Evolutionary conservation across 2,888 invertebrate species (phyloP).

Genomic region (Linnaemya vulpina): DNA sequence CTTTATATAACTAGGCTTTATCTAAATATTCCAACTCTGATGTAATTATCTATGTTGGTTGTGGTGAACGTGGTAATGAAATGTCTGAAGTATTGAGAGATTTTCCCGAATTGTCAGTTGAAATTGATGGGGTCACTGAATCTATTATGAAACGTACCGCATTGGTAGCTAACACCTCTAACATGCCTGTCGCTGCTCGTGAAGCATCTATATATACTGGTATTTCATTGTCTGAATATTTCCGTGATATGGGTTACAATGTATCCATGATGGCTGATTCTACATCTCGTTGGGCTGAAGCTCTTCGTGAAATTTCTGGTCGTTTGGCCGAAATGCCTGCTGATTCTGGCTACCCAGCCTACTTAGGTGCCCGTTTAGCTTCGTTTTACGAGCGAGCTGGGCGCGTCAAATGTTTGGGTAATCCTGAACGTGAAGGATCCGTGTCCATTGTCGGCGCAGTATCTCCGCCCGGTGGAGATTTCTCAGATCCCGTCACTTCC

Average conservation of each 20-base stretch:
- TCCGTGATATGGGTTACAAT: constrained; percentile 99
- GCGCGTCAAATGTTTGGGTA: constrained; percentile 97
- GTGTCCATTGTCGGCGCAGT: constrained; percentile 99
- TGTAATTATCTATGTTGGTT: constrained; percentile 99
- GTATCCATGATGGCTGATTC: constrained; percentile 99
- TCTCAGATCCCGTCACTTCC: constrained; percentile 99
- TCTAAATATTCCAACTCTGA: constrained; percentile 99
- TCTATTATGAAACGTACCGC: constrained; percentile 99
- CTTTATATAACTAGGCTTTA: constrained; percentile 88
- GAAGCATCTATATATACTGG: constrained; percentile 99
- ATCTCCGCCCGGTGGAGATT: constrained; percentile 99
- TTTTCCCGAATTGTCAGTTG: constrained; percentile 98
- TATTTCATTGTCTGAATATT: constrained; percentile 99
- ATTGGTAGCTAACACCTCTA: constrained; percentile 99
- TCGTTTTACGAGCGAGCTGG: constrained; percentile 99
- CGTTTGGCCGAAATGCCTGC: constrained; percentile 99
- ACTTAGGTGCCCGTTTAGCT: constrained; percentile 98
- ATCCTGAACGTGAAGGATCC: constrained; percentile 98
- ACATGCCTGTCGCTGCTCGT: constrained; percentile 99
- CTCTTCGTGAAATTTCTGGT: constrained; percentile 99
- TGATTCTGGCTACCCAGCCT: constrained; percentile 99
- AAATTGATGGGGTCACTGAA: constrained; percentile 97
- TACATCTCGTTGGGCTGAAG: constrained; percentile 99
- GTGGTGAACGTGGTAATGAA: constrained; percentile 99
- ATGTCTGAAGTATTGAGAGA: constrained; percentile 99